Evolutionary conservation across 2,888 invertebrate species (phyloP).

Genomic region (Ferdinandea cuprea): DNA sequence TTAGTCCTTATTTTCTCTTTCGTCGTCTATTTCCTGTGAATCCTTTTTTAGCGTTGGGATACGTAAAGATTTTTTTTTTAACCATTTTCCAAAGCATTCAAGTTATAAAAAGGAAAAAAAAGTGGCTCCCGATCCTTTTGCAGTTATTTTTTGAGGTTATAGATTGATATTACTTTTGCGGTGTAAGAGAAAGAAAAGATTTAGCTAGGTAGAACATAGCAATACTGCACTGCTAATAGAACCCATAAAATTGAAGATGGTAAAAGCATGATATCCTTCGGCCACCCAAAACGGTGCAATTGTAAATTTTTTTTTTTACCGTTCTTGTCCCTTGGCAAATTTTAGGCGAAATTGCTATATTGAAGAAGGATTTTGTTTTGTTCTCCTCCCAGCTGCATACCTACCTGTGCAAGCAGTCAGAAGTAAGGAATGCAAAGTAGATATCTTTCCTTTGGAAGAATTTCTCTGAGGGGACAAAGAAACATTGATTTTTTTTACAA

Average conservation of each 20-base stretch:
- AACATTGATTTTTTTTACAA: conserved; percentile 32
- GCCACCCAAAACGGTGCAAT: conserved; percentile 37
- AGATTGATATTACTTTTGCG: background rate
- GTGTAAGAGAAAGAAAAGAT: background rate
- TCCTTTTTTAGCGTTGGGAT: conserved; percentile 3
- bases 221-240: conserved; percentile 8
- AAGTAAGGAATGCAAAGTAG: conserved; percentile 40
- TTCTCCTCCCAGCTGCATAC: no score
- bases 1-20: background rate
- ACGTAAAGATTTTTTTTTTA: conserved; percentile 9
- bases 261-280: conserved; percentile 28
- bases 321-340: background rate
- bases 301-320: background rate
- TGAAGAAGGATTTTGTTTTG: background rate
- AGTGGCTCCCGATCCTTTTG: conserved; percentile 11
- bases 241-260: conserved; percentile 5
- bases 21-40: conserved; percentile 1
- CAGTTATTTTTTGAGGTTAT: background rate
- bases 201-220: background rate
- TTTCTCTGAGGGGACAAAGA: conserved; percentile 18
- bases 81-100: conserved; percentile 23
- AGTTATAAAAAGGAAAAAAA: conserved; percentile 18
- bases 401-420: conserved; percentile 42
- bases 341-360: conserved; percentile 12
- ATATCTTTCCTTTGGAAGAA: conserved; percentile 13